A percentile compares a stretch with the other conserved stretches of the same genome.
Conservation (phyloP, 1,140 invertebrate species). For the Drosophila nikananu region DNA sequence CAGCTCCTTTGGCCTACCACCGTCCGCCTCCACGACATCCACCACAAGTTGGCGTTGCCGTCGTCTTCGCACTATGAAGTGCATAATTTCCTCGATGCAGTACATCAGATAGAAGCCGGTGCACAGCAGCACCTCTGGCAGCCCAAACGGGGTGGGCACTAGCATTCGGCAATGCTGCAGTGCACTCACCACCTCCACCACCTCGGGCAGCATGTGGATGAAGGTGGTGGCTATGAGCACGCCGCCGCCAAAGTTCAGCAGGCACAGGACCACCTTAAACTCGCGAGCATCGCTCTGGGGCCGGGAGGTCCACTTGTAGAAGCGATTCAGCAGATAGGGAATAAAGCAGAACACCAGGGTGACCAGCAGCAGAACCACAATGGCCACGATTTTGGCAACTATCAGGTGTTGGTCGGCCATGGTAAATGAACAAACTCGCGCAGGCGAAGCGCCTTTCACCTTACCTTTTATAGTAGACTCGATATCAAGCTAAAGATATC, state of each 20-base stretch:
- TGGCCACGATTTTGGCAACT: conserved; percentile 90
- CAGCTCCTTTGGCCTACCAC: background rate
- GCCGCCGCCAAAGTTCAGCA: conserved; percentile 95
- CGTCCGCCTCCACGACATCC: background rate
- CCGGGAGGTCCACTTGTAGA: conserved; percentile 87
- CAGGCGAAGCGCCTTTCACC: background rate
- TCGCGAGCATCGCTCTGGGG: conserved; percentile 86
- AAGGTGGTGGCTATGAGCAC: conserved; percentile 94
- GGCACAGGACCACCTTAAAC: conserved; percentile 86
- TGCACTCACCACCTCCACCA: conserved; percentile 88
- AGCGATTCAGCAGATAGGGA: conserved; percentile 88
- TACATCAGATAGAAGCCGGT: conserved; percentile 94
- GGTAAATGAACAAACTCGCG: conserved; percentile 7
- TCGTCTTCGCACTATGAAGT: conserved; percentile 87
- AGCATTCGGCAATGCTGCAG: conserved; percentile 87
- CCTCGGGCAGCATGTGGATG: conserved; percentile 91
- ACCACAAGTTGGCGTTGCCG: conserved; percentile 67
- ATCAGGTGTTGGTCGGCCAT: conserved; percentile 84
- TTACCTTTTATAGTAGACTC: conserved; percentile 21
- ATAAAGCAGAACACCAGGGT: conserved; percentile 90
- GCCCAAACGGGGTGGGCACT: conserved; percentile 87
- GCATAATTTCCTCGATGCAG: conserved; percentile 92
- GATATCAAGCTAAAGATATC: conserved; percentile 33
- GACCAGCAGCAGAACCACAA: conserved; percentile 89
- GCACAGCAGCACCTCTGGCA: conserved; percentile 90